Percentiles rank a stretch among this genome's conserved stretches.
These are phyloP conservation scores for Drosophila micromelanica DNA, from an alignment of 1,140 invertebrate species.

Conservation along the genomic window DNA sequence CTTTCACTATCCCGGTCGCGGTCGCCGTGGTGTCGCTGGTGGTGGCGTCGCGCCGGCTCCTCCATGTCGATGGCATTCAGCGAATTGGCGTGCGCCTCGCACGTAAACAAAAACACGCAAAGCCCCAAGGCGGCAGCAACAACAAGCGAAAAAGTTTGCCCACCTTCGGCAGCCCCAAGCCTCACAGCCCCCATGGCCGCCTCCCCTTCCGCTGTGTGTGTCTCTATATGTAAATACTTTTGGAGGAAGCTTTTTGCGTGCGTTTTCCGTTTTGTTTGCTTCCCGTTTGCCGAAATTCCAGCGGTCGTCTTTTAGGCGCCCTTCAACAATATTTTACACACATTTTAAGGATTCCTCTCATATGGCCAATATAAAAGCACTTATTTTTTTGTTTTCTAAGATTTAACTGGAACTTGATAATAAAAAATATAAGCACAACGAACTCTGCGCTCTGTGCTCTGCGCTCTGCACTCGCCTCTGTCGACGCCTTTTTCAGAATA, in stretches of 20 bases:
- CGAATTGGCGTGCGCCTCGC: constrained; percentile 55
- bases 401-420: constrained; percentile 3
- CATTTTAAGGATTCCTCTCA: constrained; percentile 8
- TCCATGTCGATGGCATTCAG: constrained; percentile 63
- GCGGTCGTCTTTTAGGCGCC: constrained; percentile 34
- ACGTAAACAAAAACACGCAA: constrained; percentile 72
- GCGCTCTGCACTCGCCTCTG: constrained; percentile 34
- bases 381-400: neutral
- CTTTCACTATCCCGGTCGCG: constrained; percentile 25
- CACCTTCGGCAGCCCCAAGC: constrained; percentile 11
- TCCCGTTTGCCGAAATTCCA: constrained; percentile 15
- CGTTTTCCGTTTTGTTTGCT: constrained; percentile 45
- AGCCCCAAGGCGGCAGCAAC: constrained; percentile 35
- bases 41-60: constrained; percentile 65
- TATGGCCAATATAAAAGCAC: neutral
- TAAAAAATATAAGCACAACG: constrained; percentile 12
- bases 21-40: constrained; percentile 65
- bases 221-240: constrained; percentile 39
- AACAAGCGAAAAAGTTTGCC: constrained; percentile 33
- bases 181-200: constrained; percentile 55
- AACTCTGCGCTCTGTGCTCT: constrained; percentile 25
- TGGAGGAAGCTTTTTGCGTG: constrained; percentile 6
- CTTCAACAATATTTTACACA: constrained; percentile 18
- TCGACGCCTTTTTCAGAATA: constrained; percentile 76
- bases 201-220: constrained; percentile 37